Conservation (phyloP, 2,888 invertebrate species). For the Orthosia gothica region DNA sequence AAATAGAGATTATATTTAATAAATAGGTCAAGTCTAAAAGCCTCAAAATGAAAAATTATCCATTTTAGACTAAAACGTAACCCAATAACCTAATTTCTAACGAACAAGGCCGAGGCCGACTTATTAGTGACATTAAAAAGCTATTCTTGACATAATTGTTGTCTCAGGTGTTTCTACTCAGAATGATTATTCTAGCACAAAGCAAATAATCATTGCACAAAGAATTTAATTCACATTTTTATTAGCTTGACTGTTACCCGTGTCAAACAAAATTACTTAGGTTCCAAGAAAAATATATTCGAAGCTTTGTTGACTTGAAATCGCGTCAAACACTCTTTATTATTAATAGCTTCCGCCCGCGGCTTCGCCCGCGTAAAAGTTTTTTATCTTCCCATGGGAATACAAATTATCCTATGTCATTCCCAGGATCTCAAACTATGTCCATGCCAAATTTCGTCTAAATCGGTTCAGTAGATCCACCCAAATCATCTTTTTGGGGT, state of each 20-base stretch:
- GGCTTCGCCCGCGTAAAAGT: too few species aligned
- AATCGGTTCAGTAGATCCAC: too few species aligned
- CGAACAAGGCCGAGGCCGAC: background rate
- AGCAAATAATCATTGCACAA: background rate
- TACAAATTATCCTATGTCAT: too few species aligned
- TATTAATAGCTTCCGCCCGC: too few species aligned
- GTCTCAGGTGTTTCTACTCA: conserved; percentile 15
- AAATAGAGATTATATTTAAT: background rate
- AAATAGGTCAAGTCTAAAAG: conserved; percentile 11
- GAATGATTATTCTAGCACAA: conserved; percentile 1
- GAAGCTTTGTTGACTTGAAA: background rate
- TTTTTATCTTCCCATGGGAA: too few species aligned
- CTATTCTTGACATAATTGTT: conserved; percentile 6
- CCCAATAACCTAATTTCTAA: conserved; percentile 29
- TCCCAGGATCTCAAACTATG: too few species aligned
- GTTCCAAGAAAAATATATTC: background rate
- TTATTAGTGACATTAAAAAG: conserved; percentile 33
- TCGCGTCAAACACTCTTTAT: too few species aligned
- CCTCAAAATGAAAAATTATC: conserved; percentile 18
- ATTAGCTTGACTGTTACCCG: background rate
- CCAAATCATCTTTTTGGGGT: too few species aligned
- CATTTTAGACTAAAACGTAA: conserved; percentile 18
- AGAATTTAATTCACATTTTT: background rate
- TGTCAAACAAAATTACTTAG: background rate
- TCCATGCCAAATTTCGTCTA: too few species aligned